phyloP scores from a whole-genome alignment of 2,888 invertebrate species.

The Drosophila trichaetosa region DNA sequence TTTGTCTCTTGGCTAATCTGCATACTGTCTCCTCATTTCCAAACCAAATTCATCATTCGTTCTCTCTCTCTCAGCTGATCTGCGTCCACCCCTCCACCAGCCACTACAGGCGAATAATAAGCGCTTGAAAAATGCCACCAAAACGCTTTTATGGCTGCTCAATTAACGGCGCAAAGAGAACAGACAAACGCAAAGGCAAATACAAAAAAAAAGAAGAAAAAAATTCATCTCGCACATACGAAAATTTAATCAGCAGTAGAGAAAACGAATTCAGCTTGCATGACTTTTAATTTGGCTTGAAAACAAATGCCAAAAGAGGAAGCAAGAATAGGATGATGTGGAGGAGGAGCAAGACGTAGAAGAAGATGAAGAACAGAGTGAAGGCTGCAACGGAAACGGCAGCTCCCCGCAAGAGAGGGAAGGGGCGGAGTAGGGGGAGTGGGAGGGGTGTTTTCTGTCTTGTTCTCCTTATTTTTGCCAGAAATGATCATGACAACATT shows the following conservation, averaged over 20 bases:
- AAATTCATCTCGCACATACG: slow-evolving; percentile 34
- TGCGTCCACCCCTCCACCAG: not conserved
- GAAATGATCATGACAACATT: slow-evolving; percentile 75
- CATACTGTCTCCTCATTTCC: slow-evolving; percentile 21
- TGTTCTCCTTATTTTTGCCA: slow-evolving; percentile 60
- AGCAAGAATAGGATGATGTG: slow-evolving; percentile 12
- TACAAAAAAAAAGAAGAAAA: not conserved
- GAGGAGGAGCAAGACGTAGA: slow-evolving; percentile 16
- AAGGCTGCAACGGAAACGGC: slow-evolving; percentile 58
- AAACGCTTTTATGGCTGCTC: slow-evolving; percentile 40
- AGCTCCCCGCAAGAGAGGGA: slow-evolving; percentile 21
- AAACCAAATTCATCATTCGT: slow-evolving; percentile 29
- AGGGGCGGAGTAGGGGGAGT: not conserved
- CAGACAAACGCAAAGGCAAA: slow-evolving; percentile 9
- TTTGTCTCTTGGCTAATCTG: not conserved
- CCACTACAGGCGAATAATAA: not conserved
- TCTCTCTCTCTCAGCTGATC: not conserved
- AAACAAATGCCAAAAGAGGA: slow-evolving; percentile 50
- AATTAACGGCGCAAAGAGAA: slow-evolving; percentile 47
- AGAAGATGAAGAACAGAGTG: slow-evolving; percentile 9
- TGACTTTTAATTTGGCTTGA: slow-evolving; percentile 72
- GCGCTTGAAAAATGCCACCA: slow-evolving; percentile 22
- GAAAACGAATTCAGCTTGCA: slow-evolving; percentile 64
- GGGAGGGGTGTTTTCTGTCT: slow-evolving; percentile 19
- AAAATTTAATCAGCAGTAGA: slow-evolving; percentile 56